Evolutionary conservation across 2,797 vertebrate genomes (phyloP), one percentile per base, ranked within the genome.

Genomic region (Melanotaenia trifasciata): DNA sequence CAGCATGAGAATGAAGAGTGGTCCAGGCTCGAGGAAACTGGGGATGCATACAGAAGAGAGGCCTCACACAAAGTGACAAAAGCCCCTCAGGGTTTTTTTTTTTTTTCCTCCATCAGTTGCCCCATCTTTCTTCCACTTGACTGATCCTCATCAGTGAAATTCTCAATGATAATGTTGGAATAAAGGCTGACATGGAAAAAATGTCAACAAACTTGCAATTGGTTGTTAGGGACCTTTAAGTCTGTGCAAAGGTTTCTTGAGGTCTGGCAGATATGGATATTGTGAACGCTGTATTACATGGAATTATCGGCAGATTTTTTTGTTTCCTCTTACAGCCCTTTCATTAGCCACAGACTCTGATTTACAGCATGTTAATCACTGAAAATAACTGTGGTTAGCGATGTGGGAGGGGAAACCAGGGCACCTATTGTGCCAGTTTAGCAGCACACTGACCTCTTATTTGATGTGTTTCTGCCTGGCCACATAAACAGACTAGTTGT

Each of bases 1-100:
- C 91, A 92, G 93, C 89, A 90, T 92, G 87, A 94, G 94, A 95
- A 94, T 93, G 91, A 90, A 85, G 88, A 80, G 85, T 61, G 32
- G 85, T 87, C 84, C 90, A 77, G 89, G 87, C 86, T 87, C 72
- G 66, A 76, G 88, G 80, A 84, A 89, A 86, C 84, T 83, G 84
- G 93, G 91, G 83, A 82, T 93, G 94, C 93, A 95, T 94, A 95
- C 94, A 94, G 94, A 95, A 79, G 73, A 94, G 93, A 93, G 88
- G 88, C 89, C 93, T 92, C 91, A 92, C 91, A 94, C 89, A 91
- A 89, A 90, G 89, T 80, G 72, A 94, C 92, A 94, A 94, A 95
- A 93, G 91, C 85, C 80, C 92, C 90, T 92, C 74, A 64, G 91
- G 93, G 82, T 87, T 87, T 91, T 89, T 88, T 86, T 73, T 65